phyloP scores from a whole-genome alignment of 2,113 vertebrate genomes.

The Chaenocephalus aceratus region DNA sequence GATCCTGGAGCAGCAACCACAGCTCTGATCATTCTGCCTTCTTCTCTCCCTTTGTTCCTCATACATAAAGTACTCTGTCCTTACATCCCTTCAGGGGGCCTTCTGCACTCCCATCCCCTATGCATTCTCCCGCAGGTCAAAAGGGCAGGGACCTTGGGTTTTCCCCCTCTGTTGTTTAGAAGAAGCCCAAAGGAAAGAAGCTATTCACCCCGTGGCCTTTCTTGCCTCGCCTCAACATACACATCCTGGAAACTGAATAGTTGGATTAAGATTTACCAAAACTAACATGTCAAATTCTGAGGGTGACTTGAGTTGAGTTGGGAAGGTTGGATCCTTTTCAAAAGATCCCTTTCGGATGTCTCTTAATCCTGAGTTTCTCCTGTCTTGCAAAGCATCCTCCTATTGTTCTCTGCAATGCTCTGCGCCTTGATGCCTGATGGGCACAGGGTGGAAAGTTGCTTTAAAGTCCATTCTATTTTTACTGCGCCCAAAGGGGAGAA shows the following conservation, averaged over 20 bases:
- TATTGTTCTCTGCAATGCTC: conserved; percentile 63
- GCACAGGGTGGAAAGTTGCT: conserved; percentile 65
- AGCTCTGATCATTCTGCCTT: conserved; percentile 59
- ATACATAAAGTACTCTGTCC: conserved; percentile 69
- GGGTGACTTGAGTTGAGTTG: not conserved
- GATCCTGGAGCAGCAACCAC: conserved; percentile 43
- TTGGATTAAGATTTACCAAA: conserved; percentile 20
- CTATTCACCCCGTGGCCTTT: conserved; percentile 5
- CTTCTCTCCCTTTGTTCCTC: conserved; percentile 63
- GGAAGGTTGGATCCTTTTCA: not conserved
- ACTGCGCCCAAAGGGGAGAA: conserved; percentile 48
- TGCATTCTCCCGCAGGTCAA: conserved; percentile 90
- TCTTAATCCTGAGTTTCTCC: conserved; percentile 55
- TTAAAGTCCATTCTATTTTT: conserved; percentile 75
- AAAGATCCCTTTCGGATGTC: conserved; percentile 69
- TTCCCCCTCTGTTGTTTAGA: conserved; percentile 60
- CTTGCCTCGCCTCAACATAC: not conserved
- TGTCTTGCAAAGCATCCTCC: conserved; percentile 74
- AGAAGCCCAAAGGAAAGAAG: conserved; percentile 59
- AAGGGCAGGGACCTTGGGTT: conserved; percentile 84
- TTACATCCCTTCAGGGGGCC: conserved; percentile 76
- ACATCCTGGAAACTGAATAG: not conserved
- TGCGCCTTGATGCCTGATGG: conserved; percentile 68
- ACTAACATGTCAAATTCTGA: not conserved
- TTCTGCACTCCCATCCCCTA: conserved; percentile 90